A percentile compares a stretch with the other conserved stretches of the same genome.
Conservation (phyloP, 2,113 vertebrate species). For the Psilopogon haemacephalus region DNA sequence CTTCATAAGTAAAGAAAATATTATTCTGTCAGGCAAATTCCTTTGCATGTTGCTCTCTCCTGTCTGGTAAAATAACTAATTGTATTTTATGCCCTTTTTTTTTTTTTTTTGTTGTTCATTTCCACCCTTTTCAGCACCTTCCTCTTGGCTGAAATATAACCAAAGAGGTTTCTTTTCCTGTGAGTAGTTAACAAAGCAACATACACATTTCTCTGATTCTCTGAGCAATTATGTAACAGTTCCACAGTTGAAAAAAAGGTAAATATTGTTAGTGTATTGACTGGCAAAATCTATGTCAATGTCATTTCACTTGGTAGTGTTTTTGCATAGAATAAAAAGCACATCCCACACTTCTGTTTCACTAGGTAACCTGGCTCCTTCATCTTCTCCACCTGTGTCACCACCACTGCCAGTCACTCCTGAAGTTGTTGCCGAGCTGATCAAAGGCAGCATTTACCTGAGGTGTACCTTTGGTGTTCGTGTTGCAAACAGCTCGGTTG, state of each 20-base stretch:
- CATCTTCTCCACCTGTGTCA: background rate
- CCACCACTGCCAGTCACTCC: conserved; percentile 73
- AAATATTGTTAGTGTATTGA: background rate
- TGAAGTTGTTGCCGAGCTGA: conserved; percentile 73
- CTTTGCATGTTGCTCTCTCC: background rate
- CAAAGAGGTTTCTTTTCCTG: background rate
- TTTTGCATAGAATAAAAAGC: background rate
- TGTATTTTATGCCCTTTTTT: background rate
- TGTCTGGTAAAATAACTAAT: background rate
- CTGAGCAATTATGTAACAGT: background rate
- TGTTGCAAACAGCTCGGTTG: conserved; percentile 76
- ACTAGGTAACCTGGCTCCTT: conserved; percentile 45
- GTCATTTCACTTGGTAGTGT: background rate
- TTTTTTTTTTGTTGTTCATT: fast-evolving
- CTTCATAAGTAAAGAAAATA: background rate
- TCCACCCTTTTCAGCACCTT: fast-evolving
- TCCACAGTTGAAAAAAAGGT: background rate
- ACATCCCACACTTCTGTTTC: background rate
- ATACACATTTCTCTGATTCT: background rate
- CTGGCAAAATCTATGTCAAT: background rate
- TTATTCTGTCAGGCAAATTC: background rate
- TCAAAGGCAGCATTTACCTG: conserved; percentile 74
- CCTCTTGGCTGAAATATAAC: background rate
- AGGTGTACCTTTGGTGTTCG: conserved; percentile 80
- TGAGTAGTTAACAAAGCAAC: background rate